These are phyloP conservation scores for Phrynocephalus forsythii DNA, from an alignment of 2,797 vertebrate genomes.

Conservation along the genomic window DNA sequence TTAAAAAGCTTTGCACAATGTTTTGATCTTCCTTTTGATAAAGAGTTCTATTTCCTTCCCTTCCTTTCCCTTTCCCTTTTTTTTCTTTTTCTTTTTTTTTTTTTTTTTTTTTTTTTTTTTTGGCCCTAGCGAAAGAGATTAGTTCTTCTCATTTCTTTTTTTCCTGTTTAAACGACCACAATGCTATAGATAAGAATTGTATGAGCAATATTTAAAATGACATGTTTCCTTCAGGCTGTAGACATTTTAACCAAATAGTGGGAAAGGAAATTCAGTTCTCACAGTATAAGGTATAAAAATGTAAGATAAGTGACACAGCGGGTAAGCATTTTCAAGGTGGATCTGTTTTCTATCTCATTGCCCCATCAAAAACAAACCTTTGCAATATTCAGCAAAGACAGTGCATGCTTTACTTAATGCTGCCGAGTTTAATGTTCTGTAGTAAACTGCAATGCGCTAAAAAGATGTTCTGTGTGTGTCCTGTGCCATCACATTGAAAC, in stretches of 20 bases:
- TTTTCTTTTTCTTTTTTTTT: not conserved
- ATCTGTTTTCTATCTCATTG: not conserved
- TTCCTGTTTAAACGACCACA: slow-evolving; percentile 52
- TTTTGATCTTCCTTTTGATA: slow-evolving; percentile 47
- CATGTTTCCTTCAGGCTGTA: slow-evolving; percentile 37
- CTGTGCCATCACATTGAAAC: not conserved
- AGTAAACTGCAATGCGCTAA: not conserved
- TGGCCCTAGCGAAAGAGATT: slow-evolving; percentile 48
- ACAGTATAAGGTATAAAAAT: slow-evolving; percentile 55
- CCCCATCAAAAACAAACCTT: not conserved
- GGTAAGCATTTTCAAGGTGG: not conserved
- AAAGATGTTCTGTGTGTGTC: not conserved
- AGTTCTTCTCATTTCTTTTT: slow-evolving; percentile 46
- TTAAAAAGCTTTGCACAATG: slow-evolving; percentile 23
- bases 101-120: slow-evolving; percentile 32
- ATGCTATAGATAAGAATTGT: slow-evolving; percentile 60
- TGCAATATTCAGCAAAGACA: not conserved
- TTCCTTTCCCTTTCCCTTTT: not conserved
- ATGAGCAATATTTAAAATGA: slow-evolving; percentile 48
- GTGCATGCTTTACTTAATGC: slow-evolving; percentile 8
- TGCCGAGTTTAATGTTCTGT: not conserved
- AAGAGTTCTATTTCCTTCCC: slow-evolving; percentile 31
- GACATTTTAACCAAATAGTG: slow-evolving; percentile 58
- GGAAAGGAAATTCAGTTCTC: slow-evolving; percentile 54
- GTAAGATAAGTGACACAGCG: slow-evolving; percentile 43